Percentiles rank a stretch among this genome's conserved stretches.
Conservation (phyloP, 2,113 vertebrate species). For the Rhizomys pruinosus region DNA sequence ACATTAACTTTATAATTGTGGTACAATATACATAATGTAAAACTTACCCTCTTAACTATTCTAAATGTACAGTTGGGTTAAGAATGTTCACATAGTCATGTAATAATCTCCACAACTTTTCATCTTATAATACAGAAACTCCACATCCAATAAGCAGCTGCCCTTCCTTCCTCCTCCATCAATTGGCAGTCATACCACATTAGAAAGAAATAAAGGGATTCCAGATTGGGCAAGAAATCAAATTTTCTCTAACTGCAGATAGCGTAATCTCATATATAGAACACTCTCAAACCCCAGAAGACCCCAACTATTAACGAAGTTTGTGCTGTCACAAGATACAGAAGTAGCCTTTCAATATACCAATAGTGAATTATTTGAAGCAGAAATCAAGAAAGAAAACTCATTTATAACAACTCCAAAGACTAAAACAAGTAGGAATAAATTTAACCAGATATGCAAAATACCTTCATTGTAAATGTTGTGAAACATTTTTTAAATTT, state of each 20-base stretch:
- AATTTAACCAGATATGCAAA: not conserved
- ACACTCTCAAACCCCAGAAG: not conserved
- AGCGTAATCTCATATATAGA: not conserved
- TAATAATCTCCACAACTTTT: not conserved
- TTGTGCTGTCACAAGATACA: no score
- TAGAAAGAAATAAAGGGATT: not conserved
- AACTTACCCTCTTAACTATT: not conserved
- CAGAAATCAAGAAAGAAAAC: not conserved
- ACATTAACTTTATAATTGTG: not conserved
- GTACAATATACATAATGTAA: not conserved
- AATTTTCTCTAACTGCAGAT: not conserved
- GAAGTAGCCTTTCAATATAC: not conserved
- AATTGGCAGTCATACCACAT: not conserved
- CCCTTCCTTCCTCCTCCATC: not conserved
- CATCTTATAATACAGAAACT: not conserved
- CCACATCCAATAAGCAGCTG: not conserved
- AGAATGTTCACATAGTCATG: not conserved
- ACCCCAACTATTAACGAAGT: not conserved
- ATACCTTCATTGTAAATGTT: no score
- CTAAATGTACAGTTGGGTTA: not conserved
- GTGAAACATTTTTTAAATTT: not conserved
- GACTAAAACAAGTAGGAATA: not conserved
- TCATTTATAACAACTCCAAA: not conserved
- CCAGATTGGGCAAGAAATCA: not conserved
- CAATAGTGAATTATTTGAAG: not conserved